Evolutionary conservation across 1,140 invertebrate genomes (phyloP).

Genomic region (Zaprionus camerounensis): DNA sequence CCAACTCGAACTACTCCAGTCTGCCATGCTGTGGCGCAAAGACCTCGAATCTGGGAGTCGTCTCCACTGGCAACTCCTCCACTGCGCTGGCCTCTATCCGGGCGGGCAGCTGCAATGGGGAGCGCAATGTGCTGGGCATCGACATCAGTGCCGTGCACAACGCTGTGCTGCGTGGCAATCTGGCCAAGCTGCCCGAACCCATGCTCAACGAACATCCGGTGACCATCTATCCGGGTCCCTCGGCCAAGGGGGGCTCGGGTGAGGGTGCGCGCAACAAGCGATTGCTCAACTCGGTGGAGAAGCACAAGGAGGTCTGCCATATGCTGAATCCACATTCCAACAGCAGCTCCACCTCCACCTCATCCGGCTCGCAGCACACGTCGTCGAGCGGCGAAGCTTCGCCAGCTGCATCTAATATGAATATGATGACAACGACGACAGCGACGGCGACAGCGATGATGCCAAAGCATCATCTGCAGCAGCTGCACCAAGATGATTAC

Average conservation of each 20-base stretch:
- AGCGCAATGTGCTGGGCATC: conserved; percentile 78
- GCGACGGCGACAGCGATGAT: neutral
- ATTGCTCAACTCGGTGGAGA: conserved; percentile 89
- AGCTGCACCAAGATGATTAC: conserved; percentile 85
- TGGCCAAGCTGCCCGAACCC: conserved; percentile 80
- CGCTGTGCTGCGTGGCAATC: conserved; percentile 78
- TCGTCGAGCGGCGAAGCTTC: conserved; percentile 70
- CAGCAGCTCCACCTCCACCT: conserved; percentile 62
- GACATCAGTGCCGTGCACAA: conserved; percentile 84
- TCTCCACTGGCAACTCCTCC: conserved; percentile 37
- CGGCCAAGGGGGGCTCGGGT: conserved; percentile 37
- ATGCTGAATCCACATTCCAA: conserved; percentile 76
- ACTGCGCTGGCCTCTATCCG: conserved; percentile 47
- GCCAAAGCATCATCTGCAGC: conserved; percentile 28
- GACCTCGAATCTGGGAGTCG: conserved; percentile 49
- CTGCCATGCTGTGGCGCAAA: conserved; percentile 79
- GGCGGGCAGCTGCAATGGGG: conserved; percentile 74
- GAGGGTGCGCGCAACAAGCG: conserved; percentile 84
- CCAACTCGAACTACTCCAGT: conserved; percentile 81
- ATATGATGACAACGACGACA: conserved; percentile 31
- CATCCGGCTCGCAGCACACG: conserved; percentile 59
- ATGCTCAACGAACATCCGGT: conserved; percentile 87
- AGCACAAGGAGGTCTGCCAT: conserved; percentile 90
- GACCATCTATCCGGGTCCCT: conserved; percentile 86
- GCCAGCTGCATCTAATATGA: conserved; percentile 62